Base-by-base conservation (phyloP, 2,888 invertebrate genomes). In the Lochmaea capreae region DNA sequence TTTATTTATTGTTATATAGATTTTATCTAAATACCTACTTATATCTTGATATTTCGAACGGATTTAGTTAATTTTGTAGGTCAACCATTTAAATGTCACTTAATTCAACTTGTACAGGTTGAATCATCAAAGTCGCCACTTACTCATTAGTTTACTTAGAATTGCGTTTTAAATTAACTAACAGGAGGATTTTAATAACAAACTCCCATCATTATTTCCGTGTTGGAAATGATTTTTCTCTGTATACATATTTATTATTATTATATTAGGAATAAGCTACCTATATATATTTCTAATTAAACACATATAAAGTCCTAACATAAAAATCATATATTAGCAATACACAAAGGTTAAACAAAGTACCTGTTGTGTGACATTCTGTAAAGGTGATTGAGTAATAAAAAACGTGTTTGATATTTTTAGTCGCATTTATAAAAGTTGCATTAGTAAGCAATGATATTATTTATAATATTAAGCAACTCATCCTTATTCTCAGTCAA, bases 71-170 rank as follows among this genome's bases (percentile, higher is more conserved):
- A 12, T 59, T 59, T 59, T 59, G 59, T 59, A 59, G 59, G 59
- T 59, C 59, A 59, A 59, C 33, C 33, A 26, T 59, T 59, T 59
- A 59, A 59, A 59, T 59, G 33, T 33, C 59, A 26, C n/a, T 59
- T 14, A 59, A 59, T 59, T 33, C 33, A 33, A 33, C 33, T 33
- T 59, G 54, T 54, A 18, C 2, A 54, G 54, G 54, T 54, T 54
- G 54, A 54, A 54, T 54, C 18, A 54, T 16, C 18, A 18, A 6
- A 54, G 6, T 54, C 18, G 54, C 16, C 18, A 54, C 10, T 54
- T 54, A 10, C n/a, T n/a, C 14, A 8, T 18, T 54, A 54, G 5
- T 18, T 54, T 46, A 12, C 46, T 11, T 46, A 14, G 46, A 46
- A 46, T 46, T 46, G 12, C 14, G 46, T 46, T 12, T 46, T 12